Percentiles rank a stretch among this genome's conserved stretches.
phyloP scores from a whole-genome alignment of 1,140 invertebrate species.

The Radopholus similis region DNA sequence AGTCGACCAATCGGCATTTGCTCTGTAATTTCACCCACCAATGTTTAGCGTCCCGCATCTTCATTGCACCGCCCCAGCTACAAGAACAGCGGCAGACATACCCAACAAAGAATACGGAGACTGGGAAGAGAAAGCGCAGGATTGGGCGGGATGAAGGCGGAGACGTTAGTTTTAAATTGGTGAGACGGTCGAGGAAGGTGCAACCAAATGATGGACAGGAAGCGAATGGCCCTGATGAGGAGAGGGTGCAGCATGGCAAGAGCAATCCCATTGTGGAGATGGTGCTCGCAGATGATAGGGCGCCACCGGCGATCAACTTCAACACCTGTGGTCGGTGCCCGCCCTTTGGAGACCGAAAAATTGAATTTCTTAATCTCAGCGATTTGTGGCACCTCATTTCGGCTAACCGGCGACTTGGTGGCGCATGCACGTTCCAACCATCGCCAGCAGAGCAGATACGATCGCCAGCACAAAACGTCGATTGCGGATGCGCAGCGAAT shows the following conservation, averaged over 20 bases:
- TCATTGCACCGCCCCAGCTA: too few relatives aligned
- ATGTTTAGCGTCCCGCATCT: too few relatives aligned
- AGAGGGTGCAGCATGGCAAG: background rate
- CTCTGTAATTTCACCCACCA: too few relatives aligned
- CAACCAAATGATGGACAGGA: background rate
- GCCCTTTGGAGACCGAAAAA: background rate
- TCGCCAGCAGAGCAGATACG: slow-evolving; percentile 17
- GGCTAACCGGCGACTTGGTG: slow-evolving; percentile 24
- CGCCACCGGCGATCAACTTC: background rate
- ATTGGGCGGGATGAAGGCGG: too few relatives aligned
- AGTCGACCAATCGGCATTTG: too few relatives aligned
- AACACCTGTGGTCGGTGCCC: slow-evolving; percentile 1
- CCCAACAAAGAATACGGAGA: too few relatives aligned
- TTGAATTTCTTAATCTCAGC: slow-evolving; percentile 9
- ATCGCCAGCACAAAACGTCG: background rate
- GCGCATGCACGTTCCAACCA: slow-evolving; percentile 28
- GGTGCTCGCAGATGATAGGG: background rate
- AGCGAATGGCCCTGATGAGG: background rate
- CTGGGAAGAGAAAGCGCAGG: too few relatives aligned
- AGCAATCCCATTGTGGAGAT: slow-evolving; percentile 25
- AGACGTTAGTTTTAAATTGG: too few relatives aligned
- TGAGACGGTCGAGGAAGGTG: background rate
- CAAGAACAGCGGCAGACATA: too few relatives aligned
- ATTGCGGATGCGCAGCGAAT: background rate
- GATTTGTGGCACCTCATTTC: slow-evolving; percentile 24